Conservation (phyloP, 1,140 invertebrate genomes). For the Trachelipus rathkii region DNA sequence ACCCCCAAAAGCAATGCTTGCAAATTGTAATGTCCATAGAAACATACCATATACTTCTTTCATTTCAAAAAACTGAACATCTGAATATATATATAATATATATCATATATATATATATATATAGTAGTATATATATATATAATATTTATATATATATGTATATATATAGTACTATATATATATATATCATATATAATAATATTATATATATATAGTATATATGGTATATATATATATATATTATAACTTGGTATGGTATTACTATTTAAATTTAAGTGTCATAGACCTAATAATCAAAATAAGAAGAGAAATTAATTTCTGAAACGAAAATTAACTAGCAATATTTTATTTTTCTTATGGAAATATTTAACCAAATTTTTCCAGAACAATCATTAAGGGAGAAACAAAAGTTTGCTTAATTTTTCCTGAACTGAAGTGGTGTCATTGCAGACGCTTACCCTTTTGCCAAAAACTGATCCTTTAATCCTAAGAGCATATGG, state of each 20-base stretch:
- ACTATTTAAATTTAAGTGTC: no score
- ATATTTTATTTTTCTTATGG: conserved; percentile 38
- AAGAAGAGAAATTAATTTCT: no score
- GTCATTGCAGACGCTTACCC: conserved; percentile 42
- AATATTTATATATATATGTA: conserved; percentile 1
- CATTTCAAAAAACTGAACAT: conserved; percentile 41
- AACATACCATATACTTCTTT: conserved; percentile 50
- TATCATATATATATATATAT: no score
- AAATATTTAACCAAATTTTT: conserved; percentile 40
- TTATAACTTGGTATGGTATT: no score
- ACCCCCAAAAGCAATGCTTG: conserved; percentile 55
- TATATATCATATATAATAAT: not conserved
- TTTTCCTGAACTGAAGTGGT: conserved; percentile 47
- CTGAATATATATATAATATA: conserved; percentile 25
- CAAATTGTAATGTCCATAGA: conserved; percentile 56
- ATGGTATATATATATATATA: not conserved
- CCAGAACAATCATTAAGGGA: conserved; percentile 42
- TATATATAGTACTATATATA: not conserved
- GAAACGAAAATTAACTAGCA: not conserved
- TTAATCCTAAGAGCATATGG: conserved; percentile 45
- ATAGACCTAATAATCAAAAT: no score
- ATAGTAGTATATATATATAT: no score
- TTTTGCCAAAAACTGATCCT: conserved; percentile 45
- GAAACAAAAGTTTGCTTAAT: conserved; percentile 41
- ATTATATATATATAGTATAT: not conserved